These are phyloP conservation scores for Plecturocebus donacophilus DNA, from an alignment of 2,113 vertebrate genomes.

Conservation along the genomic window DNA sequence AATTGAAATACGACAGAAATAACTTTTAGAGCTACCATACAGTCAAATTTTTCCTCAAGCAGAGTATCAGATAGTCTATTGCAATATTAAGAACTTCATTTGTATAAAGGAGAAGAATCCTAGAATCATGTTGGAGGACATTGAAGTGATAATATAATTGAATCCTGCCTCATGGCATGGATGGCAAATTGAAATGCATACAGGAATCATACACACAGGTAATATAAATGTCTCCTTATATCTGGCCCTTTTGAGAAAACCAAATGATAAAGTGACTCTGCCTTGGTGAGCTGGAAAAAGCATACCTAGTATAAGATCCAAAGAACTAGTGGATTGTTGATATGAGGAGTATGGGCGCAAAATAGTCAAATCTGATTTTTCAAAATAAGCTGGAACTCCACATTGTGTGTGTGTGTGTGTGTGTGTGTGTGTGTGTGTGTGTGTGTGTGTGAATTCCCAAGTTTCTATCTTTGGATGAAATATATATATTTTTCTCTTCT, in stretches of 20 bases:
- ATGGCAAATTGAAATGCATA: constrained; percentile 9
- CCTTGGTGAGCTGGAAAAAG: not conserved
- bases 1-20: constrained; percentile 17
- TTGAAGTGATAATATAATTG: not conserved
- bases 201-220: not conserved
- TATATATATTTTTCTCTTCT: not conserved
- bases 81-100: constrained; percentile 32
- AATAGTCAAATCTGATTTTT: not conserved
- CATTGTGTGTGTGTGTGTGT: not conserved
- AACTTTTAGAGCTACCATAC: not conserved
- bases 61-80: constrained; percentile 10
- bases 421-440: not conserved
- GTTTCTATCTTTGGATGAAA: constrained; percentile 36
- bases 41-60: constrained; percentile 17
- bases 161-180: not conserved
- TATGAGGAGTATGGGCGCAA: not conserved
- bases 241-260: not conserved
- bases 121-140: not conserved
- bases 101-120: constrained; percentile 4
- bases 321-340: not conserved
- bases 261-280: not conserved
- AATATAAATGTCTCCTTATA: constrained; percentile 24
- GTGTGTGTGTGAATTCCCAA: not conserved
- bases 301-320: not conserved
- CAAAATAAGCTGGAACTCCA: not conserved